Evolutionary conservation across 2,113 vertebrate species (phyloP), one percentile per base, ranked within the genome.

Genomic region (Catharus minimus): DNA sequence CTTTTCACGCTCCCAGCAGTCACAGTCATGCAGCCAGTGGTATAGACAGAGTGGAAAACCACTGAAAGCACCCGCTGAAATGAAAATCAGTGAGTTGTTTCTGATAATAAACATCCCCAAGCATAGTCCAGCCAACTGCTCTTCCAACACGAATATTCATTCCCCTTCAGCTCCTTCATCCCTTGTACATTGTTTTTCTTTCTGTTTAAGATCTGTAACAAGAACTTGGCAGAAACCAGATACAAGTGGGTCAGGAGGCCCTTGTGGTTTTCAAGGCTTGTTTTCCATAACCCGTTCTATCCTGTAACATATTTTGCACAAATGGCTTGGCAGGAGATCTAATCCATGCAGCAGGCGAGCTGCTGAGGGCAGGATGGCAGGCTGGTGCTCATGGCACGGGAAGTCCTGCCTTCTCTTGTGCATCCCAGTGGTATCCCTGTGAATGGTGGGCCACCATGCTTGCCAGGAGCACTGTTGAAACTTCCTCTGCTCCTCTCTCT

Each of bases 161-260:
- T 91, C 89, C 78, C 33, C 67, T 52, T 71, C 79, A 68, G 73
- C 69, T 82, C 89, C 91, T 95, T 91, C 65, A 89, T 79, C 65
- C 81, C 67, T 95, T 22, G 39, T 92, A 89, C 69, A 57, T 93
- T 84, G 76, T 93, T 97, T 97, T 96, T 92, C 72, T 93, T 94
- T 93, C 91, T 94, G 75, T 95, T 96, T 92, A 93, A 96, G 87
- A 92, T 92, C 94, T 95, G 93, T 90, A 95, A 92, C 92, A 89
- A 95, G 96, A 96, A 95, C 83, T 96, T 97, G 96, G 96, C 97
- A 97, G 91, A 88, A 94, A 93, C 85, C 92, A 94, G 92, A 95
- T 89, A 96, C 95, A 95, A 97, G 88, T 94, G 91, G 96, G 91
- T 96, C 97, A 95, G 95, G 97, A 97, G 96, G 95, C 93, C 95